A percentile compares a stretch with the other conserved stretches of the same genome.
These are phyloP conservation scores for Tetramorium parvispinum DNA, from an alignment of 1,140 invertebrate genomes.

Conservation along the genomic window DNA sequence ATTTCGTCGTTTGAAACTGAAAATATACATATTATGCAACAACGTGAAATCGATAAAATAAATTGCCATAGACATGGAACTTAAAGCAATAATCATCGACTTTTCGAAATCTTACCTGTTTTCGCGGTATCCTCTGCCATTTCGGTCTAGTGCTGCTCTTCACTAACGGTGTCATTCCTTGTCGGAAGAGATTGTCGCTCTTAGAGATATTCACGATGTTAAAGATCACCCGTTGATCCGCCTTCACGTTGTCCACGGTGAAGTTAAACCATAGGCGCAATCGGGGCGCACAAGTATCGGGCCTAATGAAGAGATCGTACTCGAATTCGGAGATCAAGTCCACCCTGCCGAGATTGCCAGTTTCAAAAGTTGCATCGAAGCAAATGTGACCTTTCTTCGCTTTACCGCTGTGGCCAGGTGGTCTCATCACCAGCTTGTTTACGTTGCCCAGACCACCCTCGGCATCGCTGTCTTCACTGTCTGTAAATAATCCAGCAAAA, in stretches of 20 bases:
- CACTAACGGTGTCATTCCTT: constrained; percentile 97
- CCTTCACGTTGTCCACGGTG: constrained; percentile 97
- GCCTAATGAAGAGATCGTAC: constrained; percentile 98
- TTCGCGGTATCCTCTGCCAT: constrained; percentile 90
- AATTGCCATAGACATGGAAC: background rate
- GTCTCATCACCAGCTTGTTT: constrained; percentile 95
- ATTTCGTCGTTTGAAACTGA: background rate
- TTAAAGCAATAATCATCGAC: background rate
- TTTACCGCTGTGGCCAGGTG: constrained; percentile 97
- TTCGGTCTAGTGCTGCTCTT: constrained; percentile 95
- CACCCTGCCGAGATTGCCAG: constrained; percentile 97
- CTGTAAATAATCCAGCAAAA: constrained; percentile 85
- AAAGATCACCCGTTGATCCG: constrained; percentile 98
- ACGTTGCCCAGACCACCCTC: constrained; percentile 98
- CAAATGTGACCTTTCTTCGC: constrained; percentile 97
- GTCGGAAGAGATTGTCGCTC: constrained; percentile 94
- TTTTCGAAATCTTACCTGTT: constrained; percentile 89
- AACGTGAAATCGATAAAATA: constrained; percentile 1
- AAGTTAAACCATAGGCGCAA: constrained; percentile 99
- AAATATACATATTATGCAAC: background rate
- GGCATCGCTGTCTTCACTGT: constrained; percentile 97
- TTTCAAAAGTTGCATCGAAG: constrained; percentile 99
- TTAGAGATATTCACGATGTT: constrained; percentile 99
- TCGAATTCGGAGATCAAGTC: constrained; percentile 97
- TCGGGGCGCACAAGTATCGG: constrained; percentile 97